These are phyloP conservation scores for Vulpes ferrilata DNA, from an alignment of 2,113 vertebrate species.

Conservation along the genomic window DNA sequence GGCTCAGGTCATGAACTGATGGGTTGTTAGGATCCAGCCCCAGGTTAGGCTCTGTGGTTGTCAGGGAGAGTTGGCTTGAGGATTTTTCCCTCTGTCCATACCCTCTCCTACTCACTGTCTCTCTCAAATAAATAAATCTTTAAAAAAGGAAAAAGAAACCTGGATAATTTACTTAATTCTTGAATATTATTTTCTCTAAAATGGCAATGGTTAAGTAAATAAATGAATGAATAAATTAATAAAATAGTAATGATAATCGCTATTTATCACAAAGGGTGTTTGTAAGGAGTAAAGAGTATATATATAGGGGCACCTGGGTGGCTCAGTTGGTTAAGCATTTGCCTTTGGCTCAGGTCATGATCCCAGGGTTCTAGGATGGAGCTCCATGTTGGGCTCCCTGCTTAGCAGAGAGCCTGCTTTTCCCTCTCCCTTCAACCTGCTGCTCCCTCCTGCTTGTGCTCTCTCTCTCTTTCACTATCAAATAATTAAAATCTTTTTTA, in stretches of 20 bases:
- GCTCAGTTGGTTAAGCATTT: too few species aligned
- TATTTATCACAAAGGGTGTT: neutral
- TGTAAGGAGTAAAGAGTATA: slow-evolving; percentile 29
- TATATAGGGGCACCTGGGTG: neutral
- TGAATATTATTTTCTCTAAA: slow-evolving; percentile 1
- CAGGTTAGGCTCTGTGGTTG: neutral
- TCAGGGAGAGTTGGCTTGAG: neutral
- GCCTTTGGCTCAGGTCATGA: too few species aligned
- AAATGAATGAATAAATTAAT: neutral
- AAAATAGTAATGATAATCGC: neutral
- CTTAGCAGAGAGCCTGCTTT: too few species aligned
- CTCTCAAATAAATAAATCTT: neutral
- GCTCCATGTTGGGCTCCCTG: too few species aligned
- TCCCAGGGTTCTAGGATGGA: too few species aligned
- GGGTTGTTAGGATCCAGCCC: neutral
- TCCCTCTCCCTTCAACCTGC: too few species aligned
- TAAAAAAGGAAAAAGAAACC: neutral
- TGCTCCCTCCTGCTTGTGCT: too few species aligned
- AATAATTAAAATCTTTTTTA: too few species aligned
- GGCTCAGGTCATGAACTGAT: neutral
- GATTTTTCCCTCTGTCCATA: neutral
- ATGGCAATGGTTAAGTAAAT: neutral
- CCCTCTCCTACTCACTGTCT: neutral
- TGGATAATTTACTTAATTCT: neutral
- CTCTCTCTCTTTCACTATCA: too few species aligned